phyloP scores from a whole-genome alignment of 2,113 vertebrate genomes.

The Macquaria australasica region DNA sequence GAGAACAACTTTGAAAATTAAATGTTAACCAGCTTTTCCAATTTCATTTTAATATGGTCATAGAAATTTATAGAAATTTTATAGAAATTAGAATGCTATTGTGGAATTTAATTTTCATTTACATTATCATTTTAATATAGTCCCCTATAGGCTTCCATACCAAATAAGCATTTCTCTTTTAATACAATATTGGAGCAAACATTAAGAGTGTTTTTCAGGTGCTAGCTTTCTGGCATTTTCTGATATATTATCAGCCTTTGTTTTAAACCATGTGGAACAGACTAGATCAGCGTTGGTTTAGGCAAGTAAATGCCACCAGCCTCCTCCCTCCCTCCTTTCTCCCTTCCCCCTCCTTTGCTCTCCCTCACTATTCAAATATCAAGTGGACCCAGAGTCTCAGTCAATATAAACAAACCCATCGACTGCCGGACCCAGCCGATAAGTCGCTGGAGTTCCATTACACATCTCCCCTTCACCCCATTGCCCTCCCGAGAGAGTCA shows the following conservation, averaged over 20 bases:
- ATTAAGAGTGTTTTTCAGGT: conserved; percentile 28
- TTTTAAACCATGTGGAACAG: conserved; percentile 46
- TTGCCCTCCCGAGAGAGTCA: conserved; percentile 50
- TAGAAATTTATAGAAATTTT: too few relatives aligned
- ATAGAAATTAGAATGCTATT: too few relatives aligned
- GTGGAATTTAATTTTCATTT: too few relatives aligned
- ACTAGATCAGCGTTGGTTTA: conserved; percentile 44
- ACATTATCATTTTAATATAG: too few relatives aligned
- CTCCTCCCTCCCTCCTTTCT: background rate
- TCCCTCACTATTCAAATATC: conserved; percentile 66
- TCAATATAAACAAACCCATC: conserved; percentile 77
- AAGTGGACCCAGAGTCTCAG: conserved; percentile 64
- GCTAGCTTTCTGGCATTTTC: conserved; percentile 40
- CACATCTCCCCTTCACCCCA: conserved; percentile 52
- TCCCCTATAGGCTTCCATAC: too few relatives aligned
- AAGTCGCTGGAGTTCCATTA: conserved; percentile 75
- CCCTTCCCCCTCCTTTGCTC: background rate
- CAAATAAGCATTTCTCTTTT: conserved; percentile 28
- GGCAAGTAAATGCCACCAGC: conserved; percentile 46
- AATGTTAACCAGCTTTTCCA: too few relatives aligned
- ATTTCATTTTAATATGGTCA: too few relatives aligned
- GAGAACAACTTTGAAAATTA: too few relatives aligned
- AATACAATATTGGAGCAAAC: background rate
- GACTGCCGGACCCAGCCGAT: conserved; percentile 56
- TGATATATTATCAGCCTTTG: conserved; percentile 48